Evolutionary conservation across 64 coral and sea anemone species (phyloP).

Genomic region (Astreopora myriophthalma): DNA sequence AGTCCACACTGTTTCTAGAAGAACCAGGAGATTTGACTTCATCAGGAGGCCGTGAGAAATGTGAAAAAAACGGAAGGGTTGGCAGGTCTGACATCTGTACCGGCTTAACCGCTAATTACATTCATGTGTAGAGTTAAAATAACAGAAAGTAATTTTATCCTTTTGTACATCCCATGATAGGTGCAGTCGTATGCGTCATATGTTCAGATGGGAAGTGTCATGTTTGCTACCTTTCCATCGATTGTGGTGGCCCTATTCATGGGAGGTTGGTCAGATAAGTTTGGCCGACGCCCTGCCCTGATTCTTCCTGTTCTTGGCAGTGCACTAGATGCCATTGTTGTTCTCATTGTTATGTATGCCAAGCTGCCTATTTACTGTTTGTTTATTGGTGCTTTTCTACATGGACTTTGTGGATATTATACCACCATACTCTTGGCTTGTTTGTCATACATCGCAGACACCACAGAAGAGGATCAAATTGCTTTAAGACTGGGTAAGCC

Average conservation of each 20-base stretch:
- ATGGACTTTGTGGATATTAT: conserved; percentile 79
- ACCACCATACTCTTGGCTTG: conserved; percentile 72
- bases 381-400: conserved; percentile 77
- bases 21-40: too few species aligned
- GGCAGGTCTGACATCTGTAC: too few species aligned
- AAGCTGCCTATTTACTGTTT: conserved; percentile 76
- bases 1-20: too few species aligned
- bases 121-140: too few species aligned
- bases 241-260: conserved; percentile 76
- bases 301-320: conserved; percentile 54
- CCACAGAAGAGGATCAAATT: conserved; percentile 66
- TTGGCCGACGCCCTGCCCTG: conserved; percentile 73
- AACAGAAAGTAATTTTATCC: neutral
- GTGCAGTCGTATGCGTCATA: conserved; percentile 83
- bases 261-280: conserved; percentile 78
- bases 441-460: conserved; percentile 88
- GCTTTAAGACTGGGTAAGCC: conserved; percentile 68
- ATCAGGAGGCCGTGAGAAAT: too few species aligned
- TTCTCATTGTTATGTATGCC: conserved; percentile 68
- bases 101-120: too few species aligned
- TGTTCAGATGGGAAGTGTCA: conserved; percentile 59
- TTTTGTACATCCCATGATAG: conserved; percentile 20
- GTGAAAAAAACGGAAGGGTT: too few species aligned
- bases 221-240: conserved; percentile 72
- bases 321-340: conserved; percentile 46